Evolutionary conservation across 2,113 vertebrate species (phyloP).

Genomic region (Galemys pyrenaicus): DNA sequence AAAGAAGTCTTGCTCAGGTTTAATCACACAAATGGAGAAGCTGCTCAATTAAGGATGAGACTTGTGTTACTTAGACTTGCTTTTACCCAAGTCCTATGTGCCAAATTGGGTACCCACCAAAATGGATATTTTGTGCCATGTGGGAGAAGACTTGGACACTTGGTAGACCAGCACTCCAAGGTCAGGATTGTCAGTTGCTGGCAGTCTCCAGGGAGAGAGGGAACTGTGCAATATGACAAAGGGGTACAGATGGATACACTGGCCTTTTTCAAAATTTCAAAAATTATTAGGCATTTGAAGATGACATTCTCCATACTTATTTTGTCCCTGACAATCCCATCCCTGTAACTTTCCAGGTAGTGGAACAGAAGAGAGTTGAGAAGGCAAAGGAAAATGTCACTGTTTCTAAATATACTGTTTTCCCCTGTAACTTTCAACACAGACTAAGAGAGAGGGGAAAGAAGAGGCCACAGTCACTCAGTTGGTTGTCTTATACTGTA

Average conservation of each 20-base stretch:
- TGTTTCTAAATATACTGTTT: neutral
- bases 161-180: neutral
- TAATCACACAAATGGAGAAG: neutral
- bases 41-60: neutral
- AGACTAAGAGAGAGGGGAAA: neutral
- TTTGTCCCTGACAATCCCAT: neutral
- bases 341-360: neutral
- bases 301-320: neutral
- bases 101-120: neutral
- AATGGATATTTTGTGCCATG: neutral
- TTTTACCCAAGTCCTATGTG: neutral
- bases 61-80: too few species aligned
- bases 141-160: neutral
- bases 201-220: neutral
- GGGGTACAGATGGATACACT: neutral
- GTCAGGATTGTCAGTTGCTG: neutral
- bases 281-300: neutral
- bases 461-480: neutral
- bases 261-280: neutral
- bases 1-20: neutral
- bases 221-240: fast-evolving
- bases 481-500: neutral
- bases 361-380: neutral
- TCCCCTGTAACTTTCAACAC: fast-evolving
- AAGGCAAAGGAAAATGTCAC: neutral